These are phyloP conservation scores for Sebastes fasciatus DNA, from an alignment of 2,113 vertebrate genomes.

Conservation along the genomic window DNA sequence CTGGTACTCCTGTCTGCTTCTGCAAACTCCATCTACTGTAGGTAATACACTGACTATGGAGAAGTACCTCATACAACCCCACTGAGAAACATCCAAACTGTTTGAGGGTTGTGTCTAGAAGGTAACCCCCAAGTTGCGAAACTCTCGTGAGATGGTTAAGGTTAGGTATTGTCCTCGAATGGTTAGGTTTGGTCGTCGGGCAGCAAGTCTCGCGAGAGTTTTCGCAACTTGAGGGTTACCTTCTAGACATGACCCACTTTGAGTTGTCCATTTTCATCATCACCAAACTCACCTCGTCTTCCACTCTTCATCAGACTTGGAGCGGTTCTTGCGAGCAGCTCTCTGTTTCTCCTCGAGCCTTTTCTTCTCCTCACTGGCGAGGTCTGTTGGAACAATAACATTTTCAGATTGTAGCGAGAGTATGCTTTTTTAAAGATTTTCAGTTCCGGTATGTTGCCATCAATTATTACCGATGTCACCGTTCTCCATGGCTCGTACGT, in stretches of 20 bases:
- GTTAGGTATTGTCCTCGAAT: no score
- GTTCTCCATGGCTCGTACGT: constrained; percentile 98
- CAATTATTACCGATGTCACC: constrained; percentile 92
- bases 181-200: no score
- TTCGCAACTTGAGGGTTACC: no score
- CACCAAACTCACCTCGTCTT: constrained; percentile 87
- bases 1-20: no score
- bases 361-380: constrained; percentile 98
- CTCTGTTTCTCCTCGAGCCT: constrained; percentile 97
- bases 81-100: no score
- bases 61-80: no score
- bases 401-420: not conserved
- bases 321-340: constrained; percentile 92
- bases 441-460: rapidly evolving
- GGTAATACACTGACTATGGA: no score
- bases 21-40: no score
- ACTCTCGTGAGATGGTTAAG: no score
- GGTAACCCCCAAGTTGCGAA: no score
- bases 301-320: constrained; percentile 93
- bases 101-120: no score
- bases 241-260: not conserved
- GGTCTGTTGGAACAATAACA: constrained; percentile 80
- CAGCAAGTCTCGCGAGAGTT: no score
- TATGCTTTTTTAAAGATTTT: not conserved
- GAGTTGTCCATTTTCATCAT: not conserved